Conservation (phyloP, 2,113 vertebrate genomes). For the Crocuta crocuta region DNA sequence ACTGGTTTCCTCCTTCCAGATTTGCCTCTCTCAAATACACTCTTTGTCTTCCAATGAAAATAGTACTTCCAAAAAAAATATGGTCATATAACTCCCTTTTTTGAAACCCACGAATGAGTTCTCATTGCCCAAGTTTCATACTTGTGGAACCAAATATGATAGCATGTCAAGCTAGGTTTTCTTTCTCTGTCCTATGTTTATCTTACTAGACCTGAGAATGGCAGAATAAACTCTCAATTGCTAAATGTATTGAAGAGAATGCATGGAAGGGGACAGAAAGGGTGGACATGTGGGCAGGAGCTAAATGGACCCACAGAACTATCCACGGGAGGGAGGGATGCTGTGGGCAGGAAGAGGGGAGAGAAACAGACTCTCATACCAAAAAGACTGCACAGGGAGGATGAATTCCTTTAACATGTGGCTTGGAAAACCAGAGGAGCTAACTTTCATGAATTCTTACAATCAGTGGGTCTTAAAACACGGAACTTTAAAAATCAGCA, state of each 20-base stretch:
- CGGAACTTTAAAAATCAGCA: neutral
- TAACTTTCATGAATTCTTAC: neutral
- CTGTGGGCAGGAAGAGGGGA: neutral
- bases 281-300: neutral
- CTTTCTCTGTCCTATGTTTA: neutral
- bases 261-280: neutral
- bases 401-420: neutral
- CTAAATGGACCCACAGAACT: neutral
- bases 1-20: neutral
- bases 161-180: neutral
- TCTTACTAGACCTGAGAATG: neutral
- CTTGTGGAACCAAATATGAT: neutral
- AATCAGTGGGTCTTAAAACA: neutral
- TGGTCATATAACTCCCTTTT: neutral
- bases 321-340: neutral
- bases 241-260: neutral
- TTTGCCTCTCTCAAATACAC: neutral
- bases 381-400: neutral
- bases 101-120: neutral
- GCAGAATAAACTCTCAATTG: neutral
- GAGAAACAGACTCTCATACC: neutral
- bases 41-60: neutral
- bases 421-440: neutral
- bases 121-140: neutral
- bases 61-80: constrained; percentile 30